Base-by-base conservation (phyloP, 1,140 invertebrate species). In the Yoshiicerus persimilis region DNA sequence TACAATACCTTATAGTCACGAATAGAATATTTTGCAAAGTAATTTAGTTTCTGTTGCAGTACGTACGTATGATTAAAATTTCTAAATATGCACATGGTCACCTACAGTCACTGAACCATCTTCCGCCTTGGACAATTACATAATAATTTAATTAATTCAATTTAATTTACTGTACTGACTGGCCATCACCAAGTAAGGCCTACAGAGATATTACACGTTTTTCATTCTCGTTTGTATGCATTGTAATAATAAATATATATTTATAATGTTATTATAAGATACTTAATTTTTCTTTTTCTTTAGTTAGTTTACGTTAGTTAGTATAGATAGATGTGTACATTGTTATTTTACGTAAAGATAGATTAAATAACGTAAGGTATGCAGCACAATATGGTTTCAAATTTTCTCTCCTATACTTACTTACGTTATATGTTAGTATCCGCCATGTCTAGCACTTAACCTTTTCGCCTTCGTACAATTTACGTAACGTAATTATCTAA, bases 171-270 rank as follows among this genome's bases (percentile, higher is more conserved):
- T 75, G 8, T 34, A 32, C 70, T 80, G 75, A 80, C 75, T 80
- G 75, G 75, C 75, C 75, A 80, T 80, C 75, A 23, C 32, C 75
- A 80, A 80, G 32, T 38, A 80, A 80, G 75, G 75, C 75, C 75
- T 80, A 38, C 75, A 80, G 75, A 80, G 75, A 80, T 80, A 80
- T 80, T 70, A 70, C 32, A 80, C 75, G 32, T 80, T 32, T 80
- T 80, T 80, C 75, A 80, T 80, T 36, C 75, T 80, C 75, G 34
- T 80, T 34, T 80, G 75, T 80, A 80, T 80, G 30, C 75, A 80
- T 80, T 80, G 75, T 80, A 80, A 80, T 80, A 80, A 80, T 80
- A 80, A 80, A 80, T 80, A 80, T 80, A 80, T 80, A 80, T 80
- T 80, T 80, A 80, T 80, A 80, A 80, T 80, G 38, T 70, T 64